A percentile compares a stretch with the other conserved stretches of the same genome.
These are phyloP conservation scores for Morelia viridis DNA, from an alignment of 2,797 vertebrate species.

Conservation along the genomic window DNA sequence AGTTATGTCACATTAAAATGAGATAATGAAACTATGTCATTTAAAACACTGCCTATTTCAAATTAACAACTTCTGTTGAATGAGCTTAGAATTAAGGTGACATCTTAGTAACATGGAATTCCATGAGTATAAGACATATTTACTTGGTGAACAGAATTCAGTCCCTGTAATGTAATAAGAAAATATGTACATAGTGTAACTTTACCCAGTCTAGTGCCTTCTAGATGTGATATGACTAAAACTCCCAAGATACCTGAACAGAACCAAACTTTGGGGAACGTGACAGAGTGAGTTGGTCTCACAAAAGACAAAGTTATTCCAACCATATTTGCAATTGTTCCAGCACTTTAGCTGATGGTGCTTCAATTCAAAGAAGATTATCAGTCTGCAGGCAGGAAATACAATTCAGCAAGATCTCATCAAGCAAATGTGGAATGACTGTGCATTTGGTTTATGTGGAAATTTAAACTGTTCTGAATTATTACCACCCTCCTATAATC, in stretches of 20 bases:
- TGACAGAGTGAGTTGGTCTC: neutral
- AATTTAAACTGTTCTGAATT: neutral
- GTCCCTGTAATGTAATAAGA: neutral
- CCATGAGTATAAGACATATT: neutral
- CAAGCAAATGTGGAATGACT: neutral
- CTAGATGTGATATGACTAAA: neutral
- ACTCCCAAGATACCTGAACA: neutral
- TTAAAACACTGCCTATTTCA: neutral
- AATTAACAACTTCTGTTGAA: neutral
- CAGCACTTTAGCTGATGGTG: neutral
- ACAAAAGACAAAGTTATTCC: neutral
- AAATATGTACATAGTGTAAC: neutral
- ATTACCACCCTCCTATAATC: neutral
- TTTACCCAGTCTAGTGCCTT: neutral
- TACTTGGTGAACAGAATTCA: neutral
- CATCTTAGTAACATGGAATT: neutral
- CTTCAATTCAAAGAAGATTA: neutral
- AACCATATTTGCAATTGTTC: neutral
- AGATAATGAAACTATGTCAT: neutral
- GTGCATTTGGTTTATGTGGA: neutral
- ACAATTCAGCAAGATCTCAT: neutral
- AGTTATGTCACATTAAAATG: neutral
- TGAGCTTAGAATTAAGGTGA: neutral
- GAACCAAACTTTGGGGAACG: neutral
- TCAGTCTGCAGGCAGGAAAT: neutral